Evolutionary conservation across 2,113 vertebrate species (phyloP).

Genomic region (Lagopus leucura): DNA sequence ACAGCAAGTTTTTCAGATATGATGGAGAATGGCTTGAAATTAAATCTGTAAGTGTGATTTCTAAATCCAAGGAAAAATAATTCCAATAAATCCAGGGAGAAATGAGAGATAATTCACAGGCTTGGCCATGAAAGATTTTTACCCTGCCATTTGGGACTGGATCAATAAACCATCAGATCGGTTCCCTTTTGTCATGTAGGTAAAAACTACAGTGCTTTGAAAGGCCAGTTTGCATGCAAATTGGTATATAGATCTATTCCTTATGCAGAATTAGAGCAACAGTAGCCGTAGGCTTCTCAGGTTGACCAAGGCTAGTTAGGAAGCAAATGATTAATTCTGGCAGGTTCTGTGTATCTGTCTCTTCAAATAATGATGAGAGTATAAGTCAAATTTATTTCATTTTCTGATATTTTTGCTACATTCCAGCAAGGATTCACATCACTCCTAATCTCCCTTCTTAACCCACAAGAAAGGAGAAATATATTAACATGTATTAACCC

Average conservation of each 20-base stretch:
- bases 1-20: no score
- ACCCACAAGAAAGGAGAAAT: background rate
- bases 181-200: background rate
- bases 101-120: background rate
- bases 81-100: background rate
- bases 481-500: background rate
- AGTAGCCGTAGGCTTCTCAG: slow-evolving; percentile 58
- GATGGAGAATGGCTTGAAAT: background rate
- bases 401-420: slow-evolving; percentile 20
- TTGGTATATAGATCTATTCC: slow-evolving; percentile 23
- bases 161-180: background rate
- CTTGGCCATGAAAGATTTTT: background rate
- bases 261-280: slow-evolving; percentile 57
- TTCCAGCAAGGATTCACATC: background rate
- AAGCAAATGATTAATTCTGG: slow-evolving; percentile 66
- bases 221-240: slow-evolving; percentile 16
- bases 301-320: slow-evolving; percentile 53
- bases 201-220: background rate
- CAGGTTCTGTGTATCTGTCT: slow-evolving; percentile 61
- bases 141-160: background rate
- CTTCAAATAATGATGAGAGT: slow-evolving; percentile 42
- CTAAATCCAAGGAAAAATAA: background rate
- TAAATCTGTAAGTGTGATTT: background rate
- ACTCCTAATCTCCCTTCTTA: background rate
- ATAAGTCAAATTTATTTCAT: slow-evolving; percentile 39